Evolutionary conservation across 2,888 invertebrate genomes (phyloP), one percentile per base, ranked within the genome.

Genomic region (Meiosimyza decipiens): DNA sequence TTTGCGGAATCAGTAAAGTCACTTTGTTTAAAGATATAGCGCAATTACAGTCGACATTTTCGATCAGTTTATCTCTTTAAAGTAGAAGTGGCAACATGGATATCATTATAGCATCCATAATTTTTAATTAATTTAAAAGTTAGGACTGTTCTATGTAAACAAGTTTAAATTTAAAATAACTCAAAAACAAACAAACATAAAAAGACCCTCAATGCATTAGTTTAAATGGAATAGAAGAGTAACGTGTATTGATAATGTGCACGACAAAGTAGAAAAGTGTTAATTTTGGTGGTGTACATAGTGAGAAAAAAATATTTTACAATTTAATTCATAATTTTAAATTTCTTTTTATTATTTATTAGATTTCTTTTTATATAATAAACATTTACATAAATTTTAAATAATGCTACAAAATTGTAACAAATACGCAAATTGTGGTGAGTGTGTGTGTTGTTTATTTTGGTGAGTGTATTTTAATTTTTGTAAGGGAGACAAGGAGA

Each of bases 361-460:
- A 55, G 50, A 67, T 66, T 66, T 15, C 33, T 70, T 49, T 69
- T 70, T 28, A 50, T 71, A 50, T 73, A 73, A 73, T 74, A 74
- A 74, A 73, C 74, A 74, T 74, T 74, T 74, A 74, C 74, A 74
- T 74, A 74, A 74, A 74, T 73, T 74, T 72, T 73, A 66, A 73
- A 74, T 71, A 73, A 74, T 71, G 65, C 74, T 74, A 72, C 72
- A 70, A 72, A 69, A 55, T 63, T 71, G 69, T 62, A 70, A 70
- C 54, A 63, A 28, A 63, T 70, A 70, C 28, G 40, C 62, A 62
- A 70, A 70, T 51, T 52, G 67, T 67, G 18, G 54, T 54, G 66
- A 22, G 22, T 67, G 33, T 49, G 49, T 18, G 7, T 3, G 0
- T n/a, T 11, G 33, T 22, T 13, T 54, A n/a, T 28, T 6, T 15